Evolutionary conservation across 2,888 invertebrate species (phyloP).

Genomic region (Reticulitermes lucifugus): DNA sequence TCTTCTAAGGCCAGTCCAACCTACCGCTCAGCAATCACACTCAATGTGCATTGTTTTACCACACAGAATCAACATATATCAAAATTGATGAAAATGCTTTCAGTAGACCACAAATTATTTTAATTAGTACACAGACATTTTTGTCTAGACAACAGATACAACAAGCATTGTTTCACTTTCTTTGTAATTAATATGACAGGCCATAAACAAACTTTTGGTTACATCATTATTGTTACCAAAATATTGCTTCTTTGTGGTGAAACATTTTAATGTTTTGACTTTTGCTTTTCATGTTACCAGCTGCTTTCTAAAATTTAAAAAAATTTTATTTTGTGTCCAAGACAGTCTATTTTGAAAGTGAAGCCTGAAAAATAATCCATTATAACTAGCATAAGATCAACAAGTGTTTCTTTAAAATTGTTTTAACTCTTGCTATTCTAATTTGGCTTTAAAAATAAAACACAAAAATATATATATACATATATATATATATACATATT

Average conservation of each 20-base stretch:
- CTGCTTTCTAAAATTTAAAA: conserved; percentile 11
- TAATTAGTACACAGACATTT: background rate
- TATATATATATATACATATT: background rate
- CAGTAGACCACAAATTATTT: background rate
- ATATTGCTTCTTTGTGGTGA: conserved; percentile 39
- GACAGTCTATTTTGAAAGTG: conserved; percentile 32
- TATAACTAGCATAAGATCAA: background rate
- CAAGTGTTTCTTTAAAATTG: conserved; percentile 7
- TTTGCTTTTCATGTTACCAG: conserved; percentile 41
- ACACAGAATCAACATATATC: conserved; percentile 45
- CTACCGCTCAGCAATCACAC: conserved; percentile 26
- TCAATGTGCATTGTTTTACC: conserved; percentile 44
- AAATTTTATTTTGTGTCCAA: conserved; percentile 32
- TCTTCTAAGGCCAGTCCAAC: conserved; percentile 52
- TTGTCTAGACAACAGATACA: background rate
- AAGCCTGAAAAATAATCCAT: background rate
- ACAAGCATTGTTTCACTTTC: too few relatives aligned
- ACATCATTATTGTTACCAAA: background rate
- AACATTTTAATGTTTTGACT: conserved; percentile 31
- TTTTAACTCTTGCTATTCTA: conserved; percentile 23
- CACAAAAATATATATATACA: background rate
- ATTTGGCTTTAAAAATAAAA: conserved; percentile 21
- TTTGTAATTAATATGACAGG: too few relatives aligned
- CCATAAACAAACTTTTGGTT: too few relatives aligned
- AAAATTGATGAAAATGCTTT: background rate